phyloP scores from a whole-genome alignment of 2,797 vertebrate species.

The Scyliorhinus canicula region DNA sequence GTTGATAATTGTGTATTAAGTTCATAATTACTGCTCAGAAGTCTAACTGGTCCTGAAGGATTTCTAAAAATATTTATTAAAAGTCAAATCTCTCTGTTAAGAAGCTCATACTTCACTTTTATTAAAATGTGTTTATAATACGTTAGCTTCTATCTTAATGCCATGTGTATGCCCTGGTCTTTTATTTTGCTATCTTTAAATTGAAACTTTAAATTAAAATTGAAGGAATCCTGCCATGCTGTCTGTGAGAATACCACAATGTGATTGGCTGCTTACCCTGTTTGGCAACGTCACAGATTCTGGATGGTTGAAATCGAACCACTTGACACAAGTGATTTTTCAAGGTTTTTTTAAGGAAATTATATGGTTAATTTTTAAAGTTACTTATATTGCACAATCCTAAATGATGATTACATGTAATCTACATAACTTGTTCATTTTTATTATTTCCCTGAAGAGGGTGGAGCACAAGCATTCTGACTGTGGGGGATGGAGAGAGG shows the following conservation, averaged over 20 bases:
- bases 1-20: too few species aligned
- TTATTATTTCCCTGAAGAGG: not conserved
- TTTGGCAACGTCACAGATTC: not conserved
- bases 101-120: not conserved
- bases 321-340: not conserved
- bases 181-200: not conserved
- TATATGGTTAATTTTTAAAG: not conserved
- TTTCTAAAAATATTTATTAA: too few species aligned
- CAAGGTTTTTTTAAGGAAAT: not conserved
- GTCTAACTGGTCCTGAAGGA: too few species aligned
- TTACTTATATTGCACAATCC: not conserved
- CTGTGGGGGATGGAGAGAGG: not conserved
- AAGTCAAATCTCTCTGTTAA: not conserved
- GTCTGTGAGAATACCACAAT: not conserved
- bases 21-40: too few species aligned
- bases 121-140: not conserved
- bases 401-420: not conserved
- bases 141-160: not conserved
- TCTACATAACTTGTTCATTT: not conserved
- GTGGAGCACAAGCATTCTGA: not conserved
- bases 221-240: not conserved
- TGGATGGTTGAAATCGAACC: not conserved
- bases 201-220: not conserved
- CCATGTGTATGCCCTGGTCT: not conserved
- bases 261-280: not conserved